Evolutionary conservation across 2,888 invertebrate species (phyloP).

Genomic region (Lasius fuliginosus): DNA sequence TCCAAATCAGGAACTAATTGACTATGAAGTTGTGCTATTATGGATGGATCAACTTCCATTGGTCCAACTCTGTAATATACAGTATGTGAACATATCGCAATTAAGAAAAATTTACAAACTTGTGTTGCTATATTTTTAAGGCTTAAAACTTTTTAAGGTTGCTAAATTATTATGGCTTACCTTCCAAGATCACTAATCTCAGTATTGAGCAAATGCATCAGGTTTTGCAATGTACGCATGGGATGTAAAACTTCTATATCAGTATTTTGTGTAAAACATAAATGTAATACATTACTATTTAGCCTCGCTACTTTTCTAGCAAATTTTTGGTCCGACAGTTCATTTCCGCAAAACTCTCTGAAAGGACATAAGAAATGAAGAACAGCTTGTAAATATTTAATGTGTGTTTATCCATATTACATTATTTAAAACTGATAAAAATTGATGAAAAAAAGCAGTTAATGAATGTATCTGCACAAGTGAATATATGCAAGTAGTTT

Average conservation of each 20-base stretch:
- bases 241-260: slow-evolving; percentile 89
- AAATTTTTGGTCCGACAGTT: slow-evolving; percentile 91
- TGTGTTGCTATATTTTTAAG: background rate
- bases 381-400: background rate
- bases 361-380: slow-evolving; percentile 68
- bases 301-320: slow-evolving; percentile 91
- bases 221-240: slow-evolving; percentile 91
- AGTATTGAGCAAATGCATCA: slow-evolving; percentile 90
- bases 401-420: background rate
- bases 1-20: slow-evolving; percentile 89
- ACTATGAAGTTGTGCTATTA: slow-evolving; percentile 89
- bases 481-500: slow-evolving; percentile 10
- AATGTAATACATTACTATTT: slow-evolving; percentile 92
- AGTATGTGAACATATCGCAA: background rate
- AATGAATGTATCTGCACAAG: background rate
- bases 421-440: slow-evolving; percentile 1
- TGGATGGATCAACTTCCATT: slow-evolving; percentile 88
- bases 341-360: slow-evolving; percentile 94
- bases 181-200: slow-evolving; percentile 91
- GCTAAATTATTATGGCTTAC: slow-evolving; percentile 85
- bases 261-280: slow-evolving; percentile 93
- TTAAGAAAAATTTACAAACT: background rate
- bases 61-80: slow-evolving; percentile 88
- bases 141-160: no score
- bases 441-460: background rate